Conservation (phyloP, 2,113 vertebrate genomes). For the Cryptotis parvus region DNA sequence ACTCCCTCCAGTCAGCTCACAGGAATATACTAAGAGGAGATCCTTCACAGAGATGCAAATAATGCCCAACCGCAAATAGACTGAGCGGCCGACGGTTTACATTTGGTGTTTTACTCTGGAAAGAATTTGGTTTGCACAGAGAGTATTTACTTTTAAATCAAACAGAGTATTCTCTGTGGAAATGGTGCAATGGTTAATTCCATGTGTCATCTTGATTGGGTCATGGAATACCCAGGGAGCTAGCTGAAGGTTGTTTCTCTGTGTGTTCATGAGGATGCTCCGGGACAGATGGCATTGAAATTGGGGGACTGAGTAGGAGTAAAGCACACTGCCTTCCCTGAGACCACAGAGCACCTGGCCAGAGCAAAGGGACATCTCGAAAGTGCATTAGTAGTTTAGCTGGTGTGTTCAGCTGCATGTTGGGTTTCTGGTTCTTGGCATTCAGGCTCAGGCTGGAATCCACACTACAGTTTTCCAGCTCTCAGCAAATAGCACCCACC, state of each 20-base stretch:
- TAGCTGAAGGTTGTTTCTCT: background rate
- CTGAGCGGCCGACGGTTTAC: background rate
- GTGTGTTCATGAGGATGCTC: constrained; percentile 13
- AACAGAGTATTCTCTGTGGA: background rate
- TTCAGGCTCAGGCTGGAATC: background rate
- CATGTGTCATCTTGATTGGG: constrained; percentile 3
- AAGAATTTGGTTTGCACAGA: background rate
- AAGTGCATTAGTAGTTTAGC: background rate
- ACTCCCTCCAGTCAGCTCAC: background rate
- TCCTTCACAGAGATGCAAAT: background rate
- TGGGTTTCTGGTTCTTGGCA: background rate
- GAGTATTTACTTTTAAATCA: constrained; percentile 34
- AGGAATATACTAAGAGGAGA: background rate
- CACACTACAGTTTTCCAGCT: background rate
- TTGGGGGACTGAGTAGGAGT: background rate
- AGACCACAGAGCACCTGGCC: too few species aligned
- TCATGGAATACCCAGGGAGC: background rate
- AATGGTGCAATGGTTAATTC: background rate
- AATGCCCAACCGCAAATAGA: background rate
- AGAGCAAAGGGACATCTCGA: background rate
- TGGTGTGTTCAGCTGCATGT: background rate
- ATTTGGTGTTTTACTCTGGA: constrained; percentile 26
- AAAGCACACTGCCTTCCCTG: background rate
- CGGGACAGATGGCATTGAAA: constrained; percentile 8
- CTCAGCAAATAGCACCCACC: background rate